Conservation (phyloP, 1,140 invertebrate species). For the Ceratosolen fusciceps region DNA sequence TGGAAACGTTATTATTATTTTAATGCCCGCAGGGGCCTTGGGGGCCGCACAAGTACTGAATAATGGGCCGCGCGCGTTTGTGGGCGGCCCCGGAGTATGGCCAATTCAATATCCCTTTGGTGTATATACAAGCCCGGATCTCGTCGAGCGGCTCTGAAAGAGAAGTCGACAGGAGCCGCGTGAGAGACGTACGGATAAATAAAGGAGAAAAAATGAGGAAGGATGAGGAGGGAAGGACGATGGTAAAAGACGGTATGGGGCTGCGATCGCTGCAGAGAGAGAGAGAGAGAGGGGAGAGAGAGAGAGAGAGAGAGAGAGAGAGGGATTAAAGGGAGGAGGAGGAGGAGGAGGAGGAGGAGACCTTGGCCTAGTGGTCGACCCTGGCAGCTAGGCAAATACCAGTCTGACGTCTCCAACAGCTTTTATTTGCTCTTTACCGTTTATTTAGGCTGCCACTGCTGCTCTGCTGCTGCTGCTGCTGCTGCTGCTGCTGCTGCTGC, state of each 20-base stretch:
- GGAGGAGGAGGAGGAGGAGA: neutral
- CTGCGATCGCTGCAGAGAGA: too few relatives aligned
- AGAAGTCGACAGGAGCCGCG: constrained; percentile 21
- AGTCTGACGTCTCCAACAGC: constrained; percentile 49
- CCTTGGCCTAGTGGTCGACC: constrained; percentile 2
- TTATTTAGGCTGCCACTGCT: constrained; percentile 51
- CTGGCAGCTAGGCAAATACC: constrained; percentile 51
- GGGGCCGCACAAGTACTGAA: constrained; percentile 32
- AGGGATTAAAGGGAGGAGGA: neutral
- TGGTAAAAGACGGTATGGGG: too few relatives aligned
- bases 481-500: too few relatives aligned
- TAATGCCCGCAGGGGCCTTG: constrained; percentile 22
- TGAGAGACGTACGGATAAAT: constrained; percentile 22
- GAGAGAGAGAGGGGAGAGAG: too few relatives aligned
- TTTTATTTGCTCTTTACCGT: constrained; percentile 52
- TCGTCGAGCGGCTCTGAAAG: constrained; percentile 1
- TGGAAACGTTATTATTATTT: constrained; percentile 45
- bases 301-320: constrained; percentile 6
- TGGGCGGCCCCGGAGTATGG: constrained; percentile 37
- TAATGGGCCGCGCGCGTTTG: constrained; percentile 27
- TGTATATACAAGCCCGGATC: constrained; percentile 15
- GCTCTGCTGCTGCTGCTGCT: too few relatives aligned
- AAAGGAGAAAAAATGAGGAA: constrained; percentile 11
- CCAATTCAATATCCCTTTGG: constrained; percentile 45
- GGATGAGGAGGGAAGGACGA: neutral